A percentile compares a stretch with the other conserved stretches of the same genome.
Evolutionary conservation across 2,797 vertebrate species (phyloP).

Genomic region (Trachurus trachurus): DNA sequence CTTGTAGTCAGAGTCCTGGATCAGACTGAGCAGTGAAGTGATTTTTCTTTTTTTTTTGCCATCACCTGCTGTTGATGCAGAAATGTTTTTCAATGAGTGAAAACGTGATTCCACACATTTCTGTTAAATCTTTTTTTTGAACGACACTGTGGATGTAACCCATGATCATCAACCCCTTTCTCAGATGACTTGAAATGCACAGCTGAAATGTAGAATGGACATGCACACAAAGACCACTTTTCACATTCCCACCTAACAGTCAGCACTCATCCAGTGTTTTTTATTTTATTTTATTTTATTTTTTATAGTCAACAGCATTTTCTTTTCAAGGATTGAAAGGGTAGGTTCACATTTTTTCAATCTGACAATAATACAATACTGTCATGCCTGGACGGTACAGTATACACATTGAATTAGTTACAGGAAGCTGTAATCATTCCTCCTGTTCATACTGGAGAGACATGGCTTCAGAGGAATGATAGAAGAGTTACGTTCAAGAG

Average conservation of each 20-base stretch:
- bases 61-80: background rate
- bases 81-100: background rate
- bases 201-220: constrained; percentile 55
- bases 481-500: too few species aligned
- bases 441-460: background rate
- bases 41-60: background rate
- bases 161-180: constrained; percentile 15
- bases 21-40: constrained; percentile 27
- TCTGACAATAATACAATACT: background rate
- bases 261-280: constrained; percentile 32
- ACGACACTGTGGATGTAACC: background rate
- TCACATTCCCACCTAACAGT: constrained; percentile 76
- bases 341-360: constrained; percentile 17
- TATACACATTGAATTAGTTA: background rate
- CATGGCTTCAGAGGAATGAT: background rate
- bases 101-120: background rate
- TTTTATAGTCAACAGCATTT: constrained; percentile 1
- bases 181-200: constrained; percentile 36
- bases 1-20: constrained; percentile 11
- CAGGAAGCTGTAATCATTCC: background rate
- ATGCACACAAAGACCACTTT: constrained; percentile 60
- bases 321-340: constrained; percentile 5
- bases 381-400: background rate
- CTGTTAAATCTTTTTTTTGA: constrained; percentile 15
- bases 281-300: too few species aligned